These are phyloP conservation scores for Platichthys stellatus DNA, from an alignment of 2,113 vertebrate genomes.

Conservation along the genomic window DNA sequence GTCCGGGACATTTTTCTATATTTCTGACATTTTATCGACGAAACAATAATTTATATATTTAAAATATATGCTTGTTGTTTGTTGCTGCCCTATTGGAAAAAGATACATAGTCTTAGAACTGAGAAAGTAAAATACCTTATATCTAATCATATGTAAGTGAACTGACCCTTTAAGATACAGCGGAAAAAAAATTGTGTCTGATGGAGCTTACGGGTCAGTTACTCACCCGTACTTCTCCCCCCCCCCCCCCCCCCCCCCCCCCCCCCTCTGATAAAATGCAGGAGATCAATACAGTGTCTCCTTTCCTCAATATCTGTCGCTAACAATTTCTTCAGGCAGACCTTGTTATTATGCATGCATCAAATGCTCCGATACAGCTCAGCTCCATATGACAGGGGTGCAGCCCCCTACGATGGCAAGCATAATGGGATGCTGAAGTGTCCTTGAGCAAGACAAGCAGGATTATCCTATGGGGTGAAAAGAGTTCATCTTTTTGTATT, in stretches of 20 bases:
- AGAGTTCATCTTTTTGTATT: too few species aligned
- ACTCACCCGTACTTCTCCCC: slow-evolving; percentile 38
- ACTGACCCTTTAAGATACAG: not conserved
- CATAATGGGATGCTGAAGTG: not conserved
- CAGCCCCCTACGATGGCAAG: not conserved
- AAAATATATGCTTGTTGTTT: too few species aligned
- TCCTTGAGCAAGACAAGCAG: slow-evolving; percentile 7
- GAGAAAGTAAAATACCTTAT: not conserved
- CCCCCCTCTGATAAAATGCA: slow-evolving; percentile 15
- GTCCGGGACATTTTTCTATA: too few species aligned
- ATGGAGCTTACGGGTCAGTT: slow-evolving; percentile 7
- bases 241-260: slow-evolving; percentile 25
- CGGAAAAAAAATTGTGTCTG: not conserved
- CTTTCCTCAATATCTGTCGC: slow-evolving; percentile 67
- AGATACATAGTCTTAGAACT: too few species aligned
- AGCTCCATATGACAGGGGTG: not conserved
- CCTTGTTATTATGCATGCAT: slow-evolving; percentile 53
- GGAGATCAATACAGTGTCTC: slow-evolving; percentile 66
- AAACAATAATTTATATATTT: too few species aligned
- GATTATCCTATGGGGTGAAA: not conserved
- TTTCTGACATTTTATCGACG: too few species aligned
- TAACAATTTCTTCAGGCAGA: slow-evolving; percentile 65
- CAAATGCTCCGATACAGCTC: slow-evolving; percentile 20
- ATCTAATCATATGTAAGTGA: not conserved
- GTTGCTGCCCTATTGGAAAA: too few species aligned